Conservation (phyloP, 2,797 vertebrate genomes). For the Sebastolobus altivelis region DNA sequence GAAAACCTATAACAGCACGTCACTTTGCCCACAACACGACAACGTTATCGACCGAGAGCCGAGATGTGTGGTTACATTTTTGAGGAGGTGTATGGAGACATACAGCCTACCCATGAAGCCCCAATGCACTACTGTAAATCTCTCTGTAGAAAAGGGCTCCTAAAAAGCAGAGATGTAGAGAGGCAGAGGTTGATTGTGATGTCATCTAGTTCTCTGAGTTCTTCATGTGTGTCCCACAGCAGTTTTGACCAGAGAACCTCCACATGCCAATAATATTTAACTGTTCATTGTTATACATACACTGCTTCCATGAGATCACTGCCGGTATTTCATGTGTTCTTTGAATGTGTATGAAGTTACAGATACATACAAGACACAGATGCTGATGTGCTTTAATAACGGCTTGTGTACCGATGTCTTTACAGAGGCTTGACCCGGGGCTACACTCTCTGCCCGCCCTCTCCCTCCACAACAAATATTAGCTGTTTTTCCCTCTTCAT, state of each 20-base stretch:
- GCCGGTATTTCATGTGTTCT: not conserved
- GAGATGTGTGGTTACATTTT: too few species aligned
- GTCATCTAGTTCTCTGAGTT: not conserved
- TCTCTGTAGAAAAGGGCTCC: too few species aligned
- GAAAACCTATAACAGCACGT: not conserved
- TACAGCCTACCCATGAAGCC: too few species aligned
- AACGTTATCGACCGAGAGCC: too few species aligned
- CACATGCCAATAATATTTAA: not conserved
- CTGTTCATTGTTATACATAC: not conserved
- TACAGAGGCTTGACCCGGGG: slow-evolving; percentile 8
- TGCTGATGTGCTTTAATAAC: not conserved
- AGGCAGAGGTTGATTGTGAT: not conserved
- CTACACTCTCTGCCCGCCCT: not conserved
- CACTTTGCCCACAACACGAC: not conserved
- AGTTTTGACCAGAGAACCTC: not conserved
- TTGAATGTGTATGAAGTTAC: not conserved
- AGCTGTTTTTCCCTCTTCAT: slow-evolving; percentile 30
- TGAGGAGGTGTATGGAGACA: too few species aligned
- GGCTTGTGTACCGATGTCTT: not conserved
- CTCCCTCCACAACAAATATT: slow-evolving; percentile 12
- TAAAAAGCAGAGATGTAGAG: too few species aligned
- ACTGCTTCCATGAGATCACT: not conserved
- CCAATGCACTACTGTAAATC: too few species aligned
- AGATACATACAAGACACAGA: not conserved
- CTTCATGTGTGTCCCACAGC: not conserved